Conservation (phyloP, 2,797 vertebrate genomes). For the Rallus crepitans region DNA sequence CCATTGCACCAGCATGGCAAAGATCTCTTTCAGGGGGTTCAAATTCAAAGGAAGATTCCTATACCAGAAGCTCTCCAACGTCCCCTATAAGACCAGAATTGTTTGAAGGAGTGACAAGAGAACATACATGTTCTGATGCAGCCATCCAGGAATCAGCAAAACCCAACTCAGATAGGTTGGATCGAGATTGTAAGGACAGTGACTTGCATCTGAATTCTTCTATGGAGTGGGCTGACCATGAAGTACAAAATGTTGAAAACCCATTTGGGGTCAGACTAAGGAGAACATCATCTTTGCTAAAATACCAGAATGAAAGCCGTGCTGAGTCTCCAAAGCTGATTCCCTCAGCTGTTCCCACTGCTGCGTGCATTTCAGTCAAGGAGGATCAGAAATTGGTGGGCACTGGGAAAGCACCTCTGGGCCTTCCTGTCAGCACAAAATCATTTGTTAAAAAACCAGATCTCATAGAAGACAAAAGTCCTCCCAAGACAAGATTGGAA, state of each 20-base stretch:
- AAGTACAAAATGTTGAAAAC: conserved; percentile 74
- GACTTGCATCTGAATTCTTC: not conserved
- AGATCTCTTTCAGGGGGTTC: conserved; percentile 73
- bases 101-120: conserved; percentile 55
- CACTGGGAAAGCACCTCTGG: not conserved
- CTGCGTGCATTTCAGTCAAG: not conserved
- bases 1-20: conserved; percentile 82
- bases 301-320: conserved; percentile 76
- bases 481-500: conserved; percentile 48
- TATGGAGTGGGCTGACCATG: not conserved
- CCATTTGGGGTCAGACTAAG: conserved; percentile 88
- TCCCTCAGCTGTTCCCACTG: not conserved
- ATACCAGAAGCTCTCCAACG: conserved; percentile 22
- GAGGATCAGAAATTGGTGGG: not conserved
- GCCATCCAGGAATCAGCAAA: not conserved
- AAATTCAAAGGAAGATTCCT: conserved; percentile 66
- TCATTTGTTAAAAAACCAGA: conserved; percentile 72
- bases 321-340: conserved; percentile 1
- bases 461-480: conserved; percentile 67
- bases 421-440: conserved; percentile 32
- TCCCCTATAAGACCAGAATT: conserved; percentile 43
- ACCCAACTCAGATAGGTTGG: conserved; percentile 5
- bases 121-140: conserved; percentile 19
- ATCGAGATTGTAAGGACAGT: conserved; percentile 12
- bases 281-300: conserved; percentile 81